Base-by-base conservation (phyloP, 2,888 invertebrate genomes). In the Pristionchus japonicus region DNA sequence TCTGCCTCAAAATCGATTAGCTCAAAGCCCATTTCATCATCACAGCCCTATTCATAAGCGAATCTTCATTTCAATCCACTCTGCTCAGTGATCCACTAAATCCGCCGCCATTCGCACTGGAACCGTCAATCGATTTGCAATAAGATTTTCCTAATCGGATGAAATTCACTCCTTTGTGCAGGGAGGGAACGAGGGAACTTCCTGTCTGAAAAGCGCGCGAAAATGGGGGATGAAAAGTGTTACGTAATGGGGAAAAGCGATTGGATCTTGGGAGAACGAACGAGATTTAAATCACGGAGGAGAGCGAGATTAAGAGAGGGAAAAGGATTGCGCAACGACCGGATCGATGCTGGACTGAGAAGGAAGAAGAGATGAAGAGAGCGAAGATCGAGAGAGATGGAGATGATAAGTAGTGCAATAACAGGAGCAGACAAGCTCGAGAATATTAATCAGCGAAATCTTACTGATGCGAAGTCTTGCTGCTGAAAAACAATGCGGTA, bases 121-220 rank as follows among this genome's bases (percentile, higher is more conserved):
- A 77, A 77, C 77, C 77, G 47, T 11, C 11, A 40, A 20, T 77
- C 77, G 43, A 77, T 74, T 40, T 17, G 4, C 40, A 37, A 40
- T 77, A n/a, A 43, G 40, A 40, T 77, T 77, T 47, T 4, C 20
- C 43, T 77, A 77, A 77, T 77, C 77, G 77, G 77, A 77, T 77
- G 77, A 77, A 70, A 77, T 43, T 77, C 77, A 77, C 64, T 77
- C 77, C 77, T 77, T 77, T 77, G 77, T 77, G 77, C 13, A 23
- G 13, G 9, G n/a, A 11, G 77, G n/a, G 57, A 57, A n/a, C 23
- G 23, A 57, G 57, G 57, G 57, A 57, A 57, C 57, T 57, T 57
- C 77, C 77, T 47, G 43, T 47, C n/a, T 77, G 77, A 34, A 77
- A 77, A 77, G 77, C 77, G 77, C 77, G 77, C 77, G n/a, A 77